Base-by-base conservation (phyloP, 2,888 invertebrate species). In the Lasioglossum leucozonium region DNA sequence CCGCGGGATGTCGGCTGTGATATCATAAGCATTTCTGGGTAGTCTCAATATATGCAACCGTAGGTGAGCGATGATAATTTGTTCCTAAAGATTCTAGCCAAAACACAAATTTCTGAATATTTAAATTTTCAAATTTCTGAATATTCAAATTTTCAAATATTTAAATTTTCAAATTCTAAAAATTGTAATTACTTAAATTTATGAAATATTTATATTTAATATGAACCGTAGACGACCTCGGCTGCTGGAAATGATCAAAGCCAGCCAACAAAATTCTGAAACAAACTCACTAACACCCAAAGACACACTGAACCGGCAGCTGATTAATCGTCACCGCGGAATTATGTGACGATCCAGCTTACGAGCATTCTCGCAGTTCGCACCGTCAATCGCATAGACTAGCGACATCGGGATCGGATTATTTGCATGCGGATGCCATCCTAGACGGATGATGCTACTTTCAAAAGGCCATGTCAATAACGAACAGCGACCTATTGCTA, bases 361-460 rank as follows among this genome's bases (percentile, higher is more conserved):
- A 13, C 13, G 30, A 26, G 58, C 26, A 26, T 26, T 58, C 26
- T 4, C 26, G 5, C 58, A 58, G 26, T 16, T 58, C 58, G 26
- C 13, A 4, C 13, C 13, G 26, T n/a, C n/a, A 58, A 58, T 26
- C 26, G 58, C 58, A 26, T 26, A 5, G 58, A 58, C 58, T 11
- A 58, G 26, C 4, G 26, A 58, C 26, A 58, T 26, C 26, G 26
- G 13, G 26, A 58, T 16, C 58, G 26, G 58, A 80, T 73, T 75
- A 81, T 86, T 81, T 86, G 81, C 83, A 84, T 81, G 16, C 58
- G 13, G 11, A 58, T 58, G 62, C 76, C 34, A 67, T 65, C 82
- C 71, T 30, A 51, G 79, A 67, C 69, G 65, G 77, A 42, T 44
- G 81, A 84, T 86, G 79, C 69, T 47, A 65, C 58, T 58, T 81